Evolutionary conservation across 2,797 vertebrate species (phyloP).

Genomic region (Spatula versicolor): DNA sequence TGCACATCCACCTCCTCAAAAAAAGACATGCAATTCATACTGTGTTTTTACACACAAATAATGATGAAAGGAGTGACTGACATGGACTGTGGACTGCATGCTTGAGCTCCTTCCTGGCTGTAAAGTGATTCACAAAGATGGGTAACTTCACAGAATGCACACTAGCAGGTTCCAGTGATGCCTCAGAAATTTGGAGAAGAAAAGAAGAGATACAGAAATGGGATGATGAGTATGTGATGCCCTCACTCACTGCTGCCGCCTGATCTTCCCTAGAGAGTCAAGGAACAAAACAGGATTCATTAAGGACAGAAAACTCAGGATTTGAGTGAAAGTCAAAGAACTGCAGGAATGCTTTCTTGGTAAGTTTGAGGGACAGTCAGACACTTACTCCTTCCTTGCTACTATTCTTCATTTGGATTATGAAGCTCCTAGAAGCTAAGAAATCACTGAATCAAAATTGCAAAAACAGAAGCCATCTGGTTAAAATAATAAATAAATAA

Average conservation of each 20-base stretch:
- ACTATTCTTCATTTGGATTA: not conserved
- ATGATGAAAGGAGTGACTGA: not conserved
- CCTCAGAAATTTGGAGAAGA: not conserved
- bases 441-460: not conserved
- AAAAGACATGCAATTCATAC: not conserved
- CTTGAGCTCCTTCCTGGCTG: not conserved
- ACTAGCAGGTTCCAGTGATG: not conserved
- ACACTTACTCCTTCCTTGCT: not conserved
- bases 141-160: not conserved
- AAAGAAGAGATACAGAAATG: not conserved
- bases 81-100: not conserved
- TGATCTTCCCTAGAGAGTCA: not conserved
- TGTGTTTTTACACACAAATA: not conserved
- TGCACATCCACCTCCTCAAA: not conserved
- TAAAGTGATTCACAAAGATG: not conserved
- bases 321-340: not conserved
- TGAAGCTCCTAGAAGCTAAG: not conserved
- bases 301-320: not conserved
- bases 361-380: not conserved
- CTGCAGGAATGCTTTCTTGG: not conserved
- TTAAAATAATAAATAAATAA: not conserved
- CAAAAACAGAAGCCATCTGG: not conserved
- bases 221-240: not conserved
- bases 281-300: not conserved
- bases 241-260: not conserved